phyloP scores from a whole-genome alignment of 2,113 vertebrate genomes.

The Hyperopisus bebe region DNA sequence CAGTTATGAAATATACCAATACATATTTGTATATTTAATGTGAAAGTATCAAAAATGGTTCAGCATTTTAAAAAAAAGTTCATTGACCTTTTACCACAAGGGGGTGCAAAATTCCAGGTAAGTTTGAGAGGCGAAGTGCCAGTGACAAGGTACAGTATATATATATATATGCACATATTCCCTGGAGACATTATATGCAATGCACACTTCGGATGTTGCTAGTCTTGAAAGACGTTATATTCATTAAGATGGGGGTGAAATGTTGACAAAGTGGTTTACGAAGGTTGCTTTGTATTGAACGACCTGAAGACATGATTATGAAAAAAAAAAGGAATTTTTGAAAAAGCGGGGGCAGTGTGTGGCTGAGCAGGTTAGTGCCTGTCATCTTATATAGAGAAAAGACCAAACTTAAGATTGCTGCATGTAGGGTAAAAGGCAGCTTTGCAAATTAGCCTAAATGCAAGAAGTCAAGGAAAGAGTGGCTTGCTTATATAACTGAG shows the following conservation, averaged over 20 bases:
- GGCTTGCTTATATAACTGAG: background rate
- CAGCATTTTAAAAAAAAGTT: background rate
- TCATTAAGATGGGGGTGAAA: background rate
- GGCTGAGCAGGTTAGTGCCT: background rate
- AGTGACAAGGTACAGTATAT: background rate
- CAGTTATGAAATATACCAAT: background rate
- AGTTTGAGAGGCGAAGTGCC: background rate
- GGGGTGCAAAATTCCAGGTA: background rate
- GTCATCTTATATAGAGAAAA: background rate
- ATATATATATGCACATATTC: background rate
- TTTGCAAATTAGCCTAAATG: background rate
- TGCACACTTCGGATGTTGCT: background rate
- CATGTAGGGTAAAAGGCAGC: background rate
- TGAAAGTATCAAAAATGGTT: background rate
- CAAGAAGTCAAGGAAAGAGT: background rate
- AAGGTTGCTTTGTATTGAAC: background rate
- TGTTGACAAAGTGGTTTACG: background rate
- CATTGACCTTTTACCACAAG: background rate
- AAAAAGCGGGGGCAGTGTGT: background rate
- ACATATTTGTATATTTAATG: background rate
- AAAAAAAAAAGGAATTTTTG: background rate
- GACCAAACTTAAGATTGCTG: background rate
- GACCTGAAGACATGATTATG: background rate
- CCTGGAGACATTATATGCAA: background rate
- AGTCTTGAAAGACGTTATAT: background rate